Base-by-base conservation (phyloP, 30 jellyfish, hydroid and myxozoan species). In the Pseudorhiza aurosa region DNA sequence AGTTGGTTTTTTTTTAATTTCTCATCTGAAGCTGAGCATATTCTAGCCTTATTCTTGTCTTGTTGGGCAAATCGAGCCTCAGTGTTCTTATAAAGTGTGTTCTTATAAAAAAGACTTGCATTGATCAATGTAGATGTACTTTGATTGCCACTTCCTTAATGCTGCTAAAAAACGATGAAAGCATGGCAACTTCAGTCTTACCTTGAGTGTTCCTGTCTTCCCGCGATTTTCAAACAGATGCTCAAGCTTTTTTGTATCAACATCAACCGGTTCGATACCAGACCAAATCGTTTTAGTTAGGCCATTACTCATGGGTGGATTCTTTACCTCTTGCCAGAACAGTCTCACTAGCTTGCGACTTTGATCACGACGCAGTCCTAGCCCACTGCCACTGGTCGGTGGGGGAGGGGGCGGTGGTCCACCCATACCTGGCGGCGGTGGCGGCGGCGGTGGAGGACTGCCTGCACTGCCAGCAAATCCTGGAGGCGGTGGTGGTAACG, bases 261-360 rank as follows among this genome's bases (percentile, higher is more conserved):
- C 97, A 30, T 94, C 99, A 45, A 88, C 89, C 2, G 96, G 68
- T 10, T 88, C 95, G 37, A 94, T 62, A 7, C 65, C 49, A 5
- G 88, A 67, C 99, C 99, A 94, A 26, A 94, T 94, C 4, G 99
- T 85, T 53, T 94, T 94, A 22, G 69, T 88, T 27, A 81, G 67
- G 10, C 82, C 81, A 55, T 68, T 78, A 31, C 79, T 42, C 17
- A 85, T 42, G 2, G 96, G 87, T n/a, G 42, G 26, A 35, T 65
- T 75, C 74, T 77, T 87, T 44, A 88, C 95, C 82, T 94, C 99
- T 83, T 87, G 97, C 99, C 99, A 94, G 51, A 94, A 94, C 77
- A 94, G 77, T 3, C 99, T 87, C 5, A 94, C 99, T 40, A 81
- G 72, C 60, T 94, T 94, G 8, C 99, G 88, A 69, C 83, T 75